These are phyloP conservation scores for Ageneiosus marmoratus DNA, from an alignment of 2,113 vertebrate genomes.

Conservation along the genomic window DNA sequence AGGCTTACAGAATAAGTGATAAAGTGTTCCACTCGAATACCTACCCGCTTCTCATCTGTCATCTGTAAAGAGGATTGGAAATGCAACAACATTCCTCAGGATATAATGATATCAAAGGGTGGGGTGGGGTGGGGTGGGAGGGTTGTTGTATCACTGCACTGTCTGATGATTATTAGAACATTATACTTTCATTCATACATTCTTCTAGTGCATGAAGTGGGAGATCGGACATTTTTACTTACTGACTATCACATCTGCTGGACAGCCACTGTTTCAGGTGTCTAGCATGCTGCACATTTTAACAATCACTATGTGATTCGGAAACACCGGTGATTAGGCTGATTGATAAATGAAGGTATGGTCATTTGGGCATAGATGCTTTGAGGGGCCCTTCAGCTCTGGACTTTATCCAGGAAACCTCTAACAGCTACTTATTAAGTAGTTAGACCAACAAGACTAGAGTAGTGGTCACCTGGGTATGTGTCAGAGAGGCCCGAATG, in stretches of 20 bases:
- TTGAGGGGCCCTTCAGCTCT: conserved; percentile 82
- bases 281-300: conserved; percentile 35
- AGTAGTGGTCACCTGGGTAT: conserved; percentile 81
- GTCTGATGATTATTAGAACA: conserved; percentile 8
- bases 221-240: conserved; percentile 1
- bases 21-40: conserved; percentile 79
- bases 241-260: background rate
- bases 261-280: conserved; percentile 55
- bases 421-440: conserved; percentile 97
- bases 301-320: conserved; percentile 75
- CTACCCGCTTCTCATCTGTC: conserved; percentile 86
- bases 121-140: background rate
- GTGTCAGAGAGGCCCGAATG: conserved; percentile 64
- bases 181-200: background rate
- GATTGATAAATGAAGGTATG: conserved; percentile 83
- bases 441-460: conserved; percentile 86
- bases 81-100: conserved; percentile 92
- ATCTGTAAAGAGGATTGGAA: conserved; percentile 84
- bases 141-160: conserved; percentile 6
- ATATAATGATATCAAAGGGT: conserved; percentile 78
- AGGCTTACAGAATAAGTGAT: conserved; percentile 81
- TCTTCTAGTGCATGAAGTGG: background rate
- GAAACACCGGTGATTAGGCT: conserved; percentile 76
- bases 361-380: conserved; percentile 76
- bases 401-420: conserved; percentile 97